These are phyloP conservation scores for Caenorhabditis sp. DNA, from an alignment of 2,888 invertebrate genomes.

Conservation along the genomic window DNA sequence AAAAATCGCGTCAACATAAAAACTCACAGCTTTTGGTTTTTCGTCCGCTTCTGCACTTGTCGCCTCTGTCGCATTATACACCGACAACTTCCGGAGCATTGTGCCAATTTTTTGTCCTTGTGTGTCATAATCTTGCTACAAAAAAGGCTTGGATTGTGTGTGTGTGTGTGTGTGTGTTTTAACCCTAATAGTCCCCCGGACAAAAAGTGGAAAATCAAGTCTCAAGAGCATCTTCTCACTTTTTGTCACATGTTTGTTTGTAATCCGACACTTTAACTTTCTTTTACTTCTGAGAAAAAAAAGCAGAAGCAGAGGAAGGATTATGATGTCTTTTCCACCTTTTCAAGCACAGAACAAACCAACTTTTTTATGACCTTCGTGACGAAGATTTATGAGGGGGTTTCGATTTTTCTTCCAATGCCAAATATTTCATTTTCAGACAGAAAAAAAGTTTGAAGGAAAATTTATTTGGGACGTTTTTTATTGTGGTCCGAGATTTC, in stretches of 20 bases:
- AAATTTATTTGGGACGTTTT: neutral
- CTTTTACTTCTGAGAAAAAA: too few relatives aligned
- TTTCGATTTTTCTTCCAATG: neutral
- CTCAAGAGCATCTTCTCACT: slow-evolving; percentile 4
- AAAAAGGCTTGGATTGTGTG: too few relatives aligned
- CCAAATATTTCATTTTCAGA: neutral
- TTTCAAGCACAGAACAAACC: neutral
- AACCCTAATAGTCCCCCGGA: too few relatives aligned
- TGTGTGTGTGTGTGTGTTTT: neutral
- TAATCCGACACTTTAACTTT: neutral
- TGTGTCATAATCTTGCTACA: slow-evolving; percentile 69
- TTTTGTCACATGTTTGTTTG: slow-evolving; percentile 1
- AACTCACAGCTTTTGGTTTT: slow-evolving; percentile 49
- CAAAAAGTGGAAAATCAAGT: too few relatives aligned
- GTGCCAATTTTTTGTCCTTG: slow-evolving; percentile 69
- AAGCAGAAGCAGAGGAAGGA: too few relatives aligned
- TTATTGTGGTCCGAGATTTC: too few relatives aligned
- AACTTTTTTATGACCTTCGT: slow-evolving; percentile 6
- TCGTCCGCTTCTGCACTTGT: slow-evolving; percentile 63
- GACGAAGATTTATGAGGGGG: neutral
- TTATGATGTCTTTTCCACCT: neutral
- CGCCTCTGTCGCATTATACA: slow-evolving; percentile 64
- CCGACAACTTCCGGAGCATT: slow-evolving; percentile 58
- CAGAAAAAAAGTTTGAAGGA: neutral
- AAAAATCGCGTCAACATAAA: neutral